Evolutionary conservation across 2,113 vertebrate species (phyloP).

Genomic region (Apteryx mantelli): DNA sequence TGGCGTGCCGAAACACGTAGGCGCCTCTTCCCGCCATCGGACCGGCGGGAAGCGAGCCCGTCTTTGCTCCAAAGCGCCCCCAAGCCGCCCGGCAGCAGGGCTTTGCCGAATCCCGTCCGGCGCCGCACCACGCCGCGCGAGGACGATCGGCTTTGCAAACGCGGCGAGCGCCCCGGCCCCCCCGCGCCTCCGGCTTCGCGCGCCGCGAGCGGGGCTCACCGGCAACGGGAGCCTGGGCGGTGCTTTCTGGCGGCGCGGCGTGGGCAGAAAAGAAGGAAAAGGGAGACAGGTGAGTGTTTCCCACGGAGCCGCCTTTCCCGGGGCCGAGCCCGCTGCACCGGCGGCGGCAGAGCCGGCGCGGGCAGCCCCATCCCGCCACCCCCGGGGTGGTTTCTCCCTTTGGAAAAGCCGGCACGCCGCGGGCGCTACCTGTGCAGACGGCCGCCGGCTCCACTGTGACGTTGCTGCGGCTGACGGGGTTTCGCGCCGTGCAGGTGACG

Average conservation of each 20-base stretch:
- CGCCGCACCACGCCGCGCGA: background rate
- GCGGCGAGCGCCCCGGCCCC: background rate
- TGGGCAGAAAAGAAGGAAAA: background rate
- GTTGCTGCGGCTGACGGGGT: background rate
- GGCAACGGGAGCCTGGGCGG: fast-evolving
- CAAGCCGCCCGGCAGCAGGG: too few species aligned
- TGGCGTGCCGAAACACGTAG: fast-evolving
- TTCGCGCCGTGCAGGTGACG: fast-evolving
- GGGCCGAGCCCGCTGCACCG: too few species aligned
- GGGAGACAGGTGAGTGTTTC: background rate
- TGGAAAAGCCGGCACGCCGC: background rate
- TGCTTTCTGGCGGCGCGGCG: background rate
- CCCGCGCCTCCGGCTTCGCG: fast-evolving
- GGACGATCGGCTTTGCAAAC: background rate
- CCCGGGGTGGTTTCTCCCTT: background rate
- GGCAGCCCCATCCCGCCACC: too few species aligned
- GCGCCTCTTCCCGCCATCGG: fast-evolving
- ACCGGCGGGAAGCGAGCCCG: fast-evolving
- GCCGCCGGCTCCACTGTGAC: fast-evolving
- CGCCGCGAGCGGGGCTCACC: background rate
- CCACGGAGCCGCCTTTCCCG: background rate
- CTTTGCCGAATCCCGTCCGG: too few species aligned
- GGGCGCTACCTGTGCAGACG: background rate
- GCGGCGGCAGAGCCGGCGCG: fast-evolving
- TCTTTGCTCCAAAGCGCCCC: fast-evolving